These are phyloP conservation scores for Cylas formicarius DNA, from an alignment of 1,140 invertebrate species.

Conservation along the genomic window DNA sequence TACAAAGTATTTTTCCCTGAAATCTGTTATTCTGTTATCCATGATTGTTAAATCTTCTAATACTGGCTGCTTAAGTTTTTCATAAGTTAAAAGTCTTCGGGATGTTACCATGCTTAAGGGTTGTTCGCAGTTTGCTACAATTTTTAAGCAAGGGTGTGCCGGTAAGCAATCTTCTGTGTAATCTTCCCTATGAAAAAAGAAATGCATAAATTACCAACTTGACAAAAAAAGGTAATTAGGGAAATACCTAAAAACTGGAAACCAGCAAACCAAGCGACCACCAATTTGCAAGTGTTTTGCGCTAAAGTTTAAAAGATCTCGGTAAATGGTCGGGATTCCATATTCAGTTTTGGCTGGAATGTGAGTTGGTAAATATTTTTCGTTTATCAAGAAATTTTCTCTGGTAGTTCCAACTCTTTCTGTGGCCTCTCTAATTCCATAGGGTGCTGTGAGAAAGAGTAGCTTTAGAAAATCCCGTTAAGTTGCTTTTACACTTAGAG, in stretches of 20 bases:
- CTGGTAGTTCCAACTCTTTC: slow-evolving; percentile 71
- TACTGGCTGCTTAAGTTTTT: slow-evolving; percentile 62
- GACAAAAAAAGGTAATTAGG: neutral
- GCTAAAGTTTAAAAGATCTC: slow-evolving; percentile 77
- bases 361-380: slow-evolving; percentile 59
- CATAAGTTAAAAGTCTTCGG: slow-evolving; percentile 76
- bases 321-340: slow-evolving; percentile 68
- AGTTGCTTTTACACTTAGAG: neutral
- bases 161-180: slow-evolving; percentile 72
- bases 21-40: slow-evolving; percentile 41
- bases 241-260: slow-evolving; percentile 72
- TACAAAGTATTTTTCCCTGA: slow-evolving; percentile 60
- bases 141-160: slow-evolving; percentile 64
- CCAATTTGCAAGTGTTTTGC: slow-evolving; percentile 65
- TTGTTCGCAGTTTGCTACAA: slow-evolving; percentile 84
- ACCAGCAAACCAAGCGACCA: slow-evolving; percentile 84
- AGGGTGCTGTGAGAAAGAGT: slow-evolving; percentile 68
- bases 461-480: neutral
- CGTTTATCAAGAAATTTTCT: slow-evolving; percentile 51
- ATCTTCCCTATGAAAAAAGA: slow-evolving; percentile 53
- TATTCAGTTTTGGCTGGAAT: slow-evolving; percentile 87
- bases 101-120: slow-evolving; percentile 68
- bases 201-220: neutral
- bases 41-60: slow-evolving; percentile 26
- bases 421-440: slow-evolving; percentile 88